These are phyloP conservation scores for Bombus affinis DNA, from an alignment of 1,140 invertebrate genomes.

Conservation along the genomic window DNA sequence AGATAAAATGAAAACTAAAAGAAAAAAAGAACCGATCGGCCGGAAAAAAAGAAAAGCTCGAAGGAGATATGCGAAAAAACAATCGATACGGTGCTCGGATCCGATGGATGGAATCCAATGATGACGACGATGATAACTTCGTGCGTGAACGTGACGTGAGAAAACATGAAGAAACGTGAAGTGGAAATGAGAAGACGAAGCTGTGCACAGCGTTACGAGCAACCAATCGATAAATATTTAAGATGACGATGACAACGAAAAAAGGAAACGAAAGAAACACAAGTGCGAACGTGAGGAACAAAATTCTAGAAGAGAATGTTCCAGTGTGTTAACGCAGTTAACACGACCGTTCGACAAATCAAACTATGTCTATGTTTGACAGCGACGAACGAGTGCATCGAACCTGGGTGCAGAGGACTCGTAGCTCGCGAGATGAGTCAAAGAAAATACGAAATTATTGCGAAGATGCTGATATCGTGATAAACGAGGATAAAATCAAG, in stretches of 20 bases:
- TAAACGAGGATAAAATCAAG: constrained; percentile 2
- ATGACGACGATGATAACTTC: neutral
- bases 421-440: neutral
- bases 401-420: neutral
- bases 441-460: constrained; percentile 3
- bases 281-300: neutral
- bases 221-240: constrained; percentile 9
- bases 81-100: neutral
- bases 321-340: neutral
- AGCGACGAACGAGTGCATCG: neutral
- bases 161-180: neutral
- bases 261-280: neutral
- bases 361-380: neutral
- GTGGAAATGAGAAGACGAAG: constrained; percentile 5
- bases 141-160: neutral
- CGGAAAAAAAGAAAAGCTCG: constrained; percentile 31
- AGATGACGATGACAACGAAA: constrained; percentile 4
- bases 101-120: neutral
- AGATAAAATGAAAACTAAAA: constrained; percentile 28
- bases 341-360: neutral
- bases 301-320: constrained; percentile 1
- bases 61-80: neutral
- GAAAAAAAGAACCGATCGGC: constrained; percentile 3
- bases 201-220: neutral
- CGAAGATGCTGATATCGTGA: neutral